A percentile compares a stretch with the other conserved stretches of the same genome.
Evolutionary conservation across 2,113 vertebrate genomes (phyloP).

Genomic region (Sinocyclocheilus anshuiensis): DNA sequence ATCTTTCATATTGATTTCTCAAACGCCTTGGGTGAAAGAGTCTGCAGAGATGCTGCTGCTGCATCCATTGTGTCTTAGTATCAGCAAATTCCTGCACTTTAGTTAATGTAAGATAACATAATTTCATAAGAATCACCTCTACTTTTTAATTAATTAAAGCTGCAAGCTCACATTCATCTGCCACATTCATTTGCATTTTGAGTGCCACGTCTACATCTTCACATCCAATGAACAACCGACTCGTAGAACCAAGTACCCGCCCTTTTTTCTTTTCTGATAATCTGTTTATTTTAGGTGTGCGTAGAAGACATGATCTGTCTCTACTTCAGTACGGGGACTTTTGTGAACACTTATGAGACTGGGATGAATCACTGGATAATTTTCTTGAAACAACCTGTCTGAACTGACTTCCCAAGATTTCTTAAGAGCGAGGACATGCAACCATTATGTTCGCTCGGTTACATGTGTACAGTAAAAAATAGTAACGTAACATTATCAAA

Average conservation of each 20-base stretch:
- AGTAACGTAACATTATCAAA: background rate
- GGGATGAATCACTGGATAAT: no score
- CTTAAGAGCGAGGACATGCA: no score
- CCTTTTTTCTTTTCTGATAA: background rate
- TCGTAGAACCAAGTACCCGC: background rate
- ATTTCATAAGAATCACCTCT: background rate
- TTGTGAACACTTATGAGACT: no score
- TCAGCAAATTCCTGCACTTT: background rate
- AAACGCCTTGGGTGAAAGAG: background rate
- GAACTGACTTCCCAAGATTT: no score
- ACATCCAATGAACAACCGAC: background rate
- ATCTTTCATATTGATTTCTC: background rate
- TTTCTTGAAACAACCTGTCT: no score
- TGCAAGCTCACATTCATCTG: background rate
- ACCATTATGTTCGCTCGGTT: no score
- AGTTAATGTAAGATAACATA: background rate
- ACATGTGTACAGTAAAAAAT: no score
- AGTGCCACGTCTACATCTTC: background rate
- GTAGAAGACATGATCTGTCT: background rate
- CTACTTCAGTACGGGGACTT: no score
- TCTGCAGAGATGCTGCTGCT: background rate
- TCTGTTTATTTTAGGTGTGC: background rate
- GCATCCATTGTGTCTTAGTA: background rate
- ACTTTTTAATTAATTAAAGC: background rate
- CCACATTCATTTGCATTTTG: background rate